Evolutionary conservation across 35 echinoderm and acorn worm genomes (phyloP).

Genomic region (Heliocidaris tuberculata): DNA sequence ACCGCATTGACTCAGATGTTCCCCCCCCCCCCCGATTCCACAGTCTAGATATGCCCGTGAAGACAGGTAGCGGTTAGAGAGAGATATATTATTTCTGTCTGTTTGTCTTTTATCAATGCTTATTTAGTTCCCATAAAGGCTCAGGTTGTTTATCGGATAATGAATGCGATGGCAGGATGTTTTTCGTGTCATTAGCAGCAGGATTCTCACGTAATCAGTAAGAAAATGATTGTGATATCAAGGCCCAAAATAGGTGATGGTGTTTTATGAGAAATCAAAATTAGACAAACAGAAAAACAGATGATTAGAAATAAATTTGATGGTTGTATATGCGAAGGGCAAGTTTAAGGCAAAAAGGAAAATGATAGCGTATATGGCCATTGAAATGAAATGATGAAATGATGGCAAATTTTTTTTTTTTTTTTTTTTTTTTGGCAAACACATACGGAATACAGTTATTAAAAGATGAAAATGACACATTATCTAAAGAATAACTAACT

Average conservation of each 20-base stretch:
- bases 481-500: too few relatives aligned
- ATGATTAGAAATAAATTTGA: not conserved
- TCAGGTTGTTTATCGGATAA: not conserved
- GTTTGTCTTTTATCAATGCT: not conserved
- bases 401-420: too few relatives aligned
- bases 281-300: not conserved
- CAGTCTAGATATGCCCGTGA: too few relatives aligned
- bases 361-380: too few relatives aligned
- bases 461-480: too few relatives aligned
- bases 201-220: not conserved
- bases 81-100: not conserved
- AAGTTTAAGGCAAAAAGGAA: too few relatives aligned
- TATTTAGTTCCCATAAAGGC: not conserved
- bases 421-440: too few relatives aligned
- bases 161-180: not conserved
- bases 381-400: too few relatives aligned
- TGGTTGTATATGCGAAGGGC: not conserved
- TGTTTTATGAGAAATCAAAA: not conserved
- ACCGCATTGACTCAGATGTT: too few relatives aligned
- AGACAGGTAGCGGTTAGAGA: not conserved
- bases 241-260: not conserved
- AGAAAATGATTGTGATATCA: not conserved
- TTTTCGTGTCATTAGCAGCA: not conserved
- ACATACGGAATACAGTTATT: too few relatives aligned
- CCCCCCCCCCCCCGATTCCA: too few relatives aligned